Conservation (phyloP, 2,888 invertebrate species). For the Choristoneura rosaceana region DNA sequence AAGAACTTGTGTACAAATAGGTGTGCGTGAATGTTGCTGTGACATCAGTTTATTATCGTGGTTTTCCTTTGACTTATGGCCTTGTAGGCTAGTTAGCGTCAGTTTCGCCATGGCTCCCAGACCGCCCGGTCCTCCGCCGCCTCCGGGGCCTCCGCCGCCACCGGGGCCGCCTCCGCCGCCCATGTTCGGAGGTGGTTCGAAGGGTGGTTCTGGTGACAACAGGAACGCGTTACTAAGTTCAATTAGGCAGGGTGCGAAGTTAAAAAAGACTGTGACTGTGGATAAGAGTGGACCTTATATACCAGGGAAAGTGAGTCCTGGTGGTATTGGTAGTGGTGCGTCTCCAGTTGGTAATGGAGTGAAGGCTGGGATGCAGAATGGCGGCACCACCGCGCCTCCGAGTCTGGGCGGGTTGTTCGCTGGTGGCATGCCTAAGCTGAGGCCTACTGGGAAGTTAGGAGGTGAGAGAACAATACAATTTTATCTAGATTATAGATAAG, state of each 20-base stretch:
- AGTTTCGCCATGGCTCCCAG: conserved; percentile 68
- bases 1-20: conserved; percentile 48
- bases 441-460: conserved; percentile 87
- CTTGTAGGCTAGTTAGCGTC: conserved; percentile 51
- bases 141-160: conserved; percentile 88
- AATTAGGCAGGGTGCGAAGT: conserved; percentile 92
- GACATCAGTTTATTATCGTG: conserved; percentile 33
- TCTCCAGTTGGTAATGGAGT: conserved; percentile 67
- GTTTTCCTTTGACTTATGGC: conserved; percentile 56
- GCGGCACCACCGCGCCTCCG: conserved; percentile 67
- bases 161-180: conserved; percentile 86
- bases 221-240: conserved; percentile 91
- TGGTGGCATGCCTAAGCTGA: conserved; percentile 93
- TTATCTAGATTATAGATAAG: conserved; percentile 1
- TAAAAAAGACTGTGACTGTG: conserved; percentile 95
- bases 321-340: conserved; percentile 59
- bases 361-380: conserved; percentile 70
- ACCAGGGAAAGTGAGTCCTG: conserved; percentile 85
- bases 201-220: conserved; percentile 83
- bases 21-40: conserved; percentile 40
- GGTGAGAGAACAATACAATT: conserved; percentile 56
- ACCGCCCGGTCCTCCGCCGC: conserved; percentile 88
- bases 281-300: conserved; percentile 95
- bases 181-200: conserved; percentile 73
- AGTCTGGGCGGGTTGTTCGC: conserved; percentile 91